phyloP scores from a whole-genome alignment of 2,888 invertebrate genomes.

The Drosophila birchii region DNA sequence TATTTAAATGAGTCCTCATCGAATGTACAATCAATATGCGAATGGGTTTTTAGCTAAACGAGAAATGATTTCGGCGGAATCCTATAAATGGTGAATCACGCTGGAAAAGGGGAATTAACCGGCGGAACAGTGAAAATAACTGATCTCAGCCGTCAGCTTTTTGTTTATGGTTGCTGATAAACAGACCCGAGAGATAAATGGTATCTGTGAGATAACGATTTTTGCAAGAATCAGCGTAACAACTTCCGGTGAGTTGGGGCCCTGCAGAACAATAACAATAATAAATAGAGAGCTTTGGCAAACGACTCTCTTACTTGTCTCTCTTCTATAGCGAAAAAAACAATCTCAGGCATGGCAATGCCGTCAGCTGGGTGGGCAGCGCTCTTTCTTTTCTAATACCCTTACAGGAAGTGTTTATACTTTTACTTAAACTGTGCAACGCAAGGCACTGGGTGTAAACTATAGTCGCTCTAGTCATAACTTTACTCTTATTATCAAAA shows the following conservation, averaged over 20 bases:
- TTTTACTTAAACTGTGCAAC: not conserved
- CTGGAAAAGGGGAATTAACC: conserved; percentile 55
- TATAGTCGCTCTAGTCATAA: not conserved
- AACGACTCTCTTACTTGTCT: conserved; percentile 4
- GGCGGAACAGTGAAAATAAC: conserved; percentile 16
- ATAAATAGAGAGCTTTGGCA: conserved; percentile 4
- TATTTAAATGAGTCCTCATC: conserved; percentile 32
- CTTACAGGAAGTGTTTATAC: not conserved
- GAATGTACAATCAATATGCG: conserved; percentile 43
- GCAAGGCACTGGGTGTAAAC: not conserved
- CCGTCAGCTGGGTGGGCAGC: conserved; percentile 40
- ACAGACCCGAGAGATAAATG: conserved; percentile 41
- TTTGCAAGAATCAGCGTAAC: conserved; percentile 59
- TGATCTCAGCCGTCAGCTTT: conserved; percentile 46
- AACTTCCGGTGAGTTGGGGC: conserved; percentile 59
- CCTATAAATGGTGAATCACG: conserved; percentile 53
- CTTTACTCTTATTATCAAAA: not conserved
- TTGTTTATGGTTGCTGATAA: conserved; percentile 51
- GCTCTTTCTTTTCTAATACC: conserved; percentile 11
- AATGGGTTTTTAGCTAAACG: conserved; percentile 8
- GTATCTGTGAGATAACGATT: conserved; percentile 36
- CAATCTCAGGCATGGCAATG: conserved; percentile 26
- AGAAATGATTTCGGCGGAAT: conserved; percentile 53
- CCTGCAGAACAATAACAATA: conserved; percentile 28
- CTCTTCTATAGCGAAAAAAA: not conserved